Percentiles rank a stretch among this genome's conserved stretches.
Conservation (phyloP, 2,888 invertebrate species). For the Lycophotia porphyrea region DNA sequence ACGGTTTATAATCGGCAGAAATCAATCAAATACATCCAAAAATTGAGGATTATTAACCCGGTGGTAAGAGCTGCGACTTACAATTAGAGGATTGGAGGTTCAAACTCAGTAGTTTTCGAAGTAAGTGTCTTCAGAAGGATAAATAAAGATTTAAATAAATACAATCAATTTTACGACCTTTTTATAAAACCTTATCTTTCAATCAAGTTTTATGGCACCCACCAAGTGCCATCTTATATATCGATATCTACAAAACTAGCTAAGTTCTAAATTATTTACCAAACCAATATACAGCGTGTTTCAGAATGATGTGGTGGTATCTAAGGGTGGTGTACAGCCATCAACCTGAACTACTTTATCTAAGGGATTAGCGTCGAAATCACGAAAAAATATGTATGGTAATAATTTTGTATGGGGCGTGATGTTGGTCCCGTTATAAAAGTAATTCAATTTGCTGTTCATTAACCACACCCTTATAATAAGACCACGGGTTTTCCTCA, state of each 20-base stretch:
- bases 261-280: neutral
- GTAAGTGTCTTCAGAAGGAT: neutral
- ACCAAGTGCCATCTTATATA: neutral
- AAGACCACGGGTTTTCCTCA: no score
- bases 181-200: slow-evolving; percentile 5
- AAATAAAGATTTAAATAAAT: neutral
- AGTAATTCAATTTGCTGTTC: neutral
- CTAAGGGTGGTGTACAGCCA: neutral
- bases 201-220: neutral
- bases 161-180: neutral
- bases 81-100: neutral
- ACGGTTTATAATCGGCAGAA: neutral
- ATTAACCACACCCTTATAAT: neutral
- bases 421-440: neutral
- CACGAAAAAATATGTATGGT: neutral
- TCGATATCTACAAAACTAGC: neutral
- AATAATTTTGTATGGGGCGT: neutral
- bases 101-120: neutral
- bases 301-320: neutral
- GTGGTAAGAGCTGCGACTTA: neutral
- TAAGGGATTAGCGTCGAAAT: neutral
- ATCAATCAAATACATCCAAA: neutral
- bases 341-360: neutral
- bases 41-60: neutral
- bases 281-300: neutral